Percentiles rank a stretch among this genome's conserved stretches.
Conservation (phyloP, 2,888 invertebrate species). For the Spilarctia lutea region DNA sequence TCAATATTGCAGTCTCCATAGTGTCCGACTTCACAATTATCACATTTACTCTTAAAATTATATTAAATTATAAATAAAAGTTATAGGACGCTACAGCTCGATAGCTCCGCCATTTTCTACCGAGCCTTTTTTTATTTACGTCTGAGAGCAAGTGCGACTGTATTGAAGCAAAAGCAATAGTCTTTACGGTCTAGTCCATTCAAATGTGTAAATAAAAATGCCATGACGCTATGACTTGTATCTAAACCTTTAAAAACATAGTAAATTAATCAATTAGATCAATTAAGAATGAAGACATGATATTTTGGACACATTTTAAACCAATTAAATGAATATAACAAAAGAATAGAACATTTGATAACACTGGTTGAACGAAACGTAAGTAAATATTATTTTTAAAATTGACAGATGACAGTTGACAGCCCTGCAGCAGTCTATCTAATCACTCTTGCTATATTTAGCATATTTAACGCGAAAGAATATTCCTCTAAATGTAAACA, state of each 20-base stretch:
- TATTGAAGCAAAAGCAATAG: not conserved
- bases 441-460: constrained; percentile 1
- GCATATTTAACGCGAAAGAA: not conserved
- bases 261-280: not conserved
- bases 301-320: not conserved
- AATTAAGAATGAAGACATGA: not conserved
- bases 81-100: constrained; percentile 59
- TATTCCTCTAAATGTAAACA: not conserved
- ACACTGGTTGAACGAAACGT: not conserved
- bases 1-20: constrained; percentile 69
- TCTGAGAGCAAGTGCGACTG: not conserved
- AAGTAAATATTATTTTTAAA: not conserved
- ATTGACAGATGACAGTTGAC: constrained; percentile 8
- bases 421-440: not conserved
- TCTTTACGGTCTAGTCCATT: not conserved
- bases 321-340: not conserved
- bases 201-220: not conserved
- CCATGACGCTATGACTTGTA: not conserved
- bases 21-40: constrained; percentile 47
- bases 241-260: not conserved
- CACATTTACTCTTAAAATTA: constrained; percentile 54
- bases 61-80: constrained; percentile 39
- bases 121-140: constrained; percentile 19
- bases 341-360: not conserved
- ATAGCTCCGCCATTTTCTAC: constrained; percentile 72